Base-by-base conservation (phyloP, 2,113 vertebrate genomes). In the Tragelaphus buxtoni region DNA sequence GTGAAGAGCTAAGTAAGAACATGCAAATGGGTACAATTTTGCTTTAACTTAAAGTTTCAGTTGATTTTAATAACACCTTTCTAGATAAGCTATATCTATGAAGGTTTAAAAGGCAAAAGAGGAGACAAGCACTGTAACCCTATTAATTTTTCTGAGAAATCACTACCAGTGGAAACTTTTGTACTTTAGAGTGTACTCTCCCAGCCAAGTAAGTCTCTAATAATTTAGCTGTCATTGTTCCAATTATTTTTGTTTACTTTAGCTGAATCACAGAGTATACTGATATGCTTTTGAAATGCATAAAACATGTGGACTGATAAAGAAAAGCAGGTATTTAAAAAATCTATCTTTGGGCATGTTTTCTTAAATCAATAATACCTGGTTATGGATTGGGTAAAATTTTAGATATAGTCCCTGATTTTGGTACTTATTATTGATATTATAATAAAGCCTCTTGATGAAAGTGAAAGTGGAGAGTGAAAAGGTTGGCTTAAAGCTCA, bases 201-300 rank as follows among this genome's bases (percentile, higher is more conserved):
- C 16, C 96, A 97, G 51, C 63, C 97, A 97, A 96, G 83, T 93
- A 91, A 95, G 90, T 97, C 90, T 97, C 85, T 98, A 96, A 97
- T 96, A 98, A 97, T 97, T 98, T 96, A 86, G 86, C 60, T 96
- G 86, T 96, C 93, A 94, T 32, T 55, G 63, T 97, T 96, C 80
- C 87, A 98, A 85, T 98, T 98, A 97, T 97, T 98, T 98, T 69
- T 97, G 83, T 98, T 98, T 97, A 91, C 72, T 96, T 96, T 96
- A 98, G 90, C 93, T 91, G 84, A 97, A 98, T 97, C 86, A 96
- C 82, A 97, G 92, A 94, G n/a, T 35, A 97, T 95, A 96, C 93
- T 97, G 95, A 97, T 97, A 96, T 96, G 90, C 94, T 98, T 98
- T 98, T 98, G 96, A 98, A 98, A 98, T 76, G 86, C 16, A 61